phyloP scores from a whole-genome alignment of 2,888 invertebrate species.

The Nemurella pictetii region DNA sequence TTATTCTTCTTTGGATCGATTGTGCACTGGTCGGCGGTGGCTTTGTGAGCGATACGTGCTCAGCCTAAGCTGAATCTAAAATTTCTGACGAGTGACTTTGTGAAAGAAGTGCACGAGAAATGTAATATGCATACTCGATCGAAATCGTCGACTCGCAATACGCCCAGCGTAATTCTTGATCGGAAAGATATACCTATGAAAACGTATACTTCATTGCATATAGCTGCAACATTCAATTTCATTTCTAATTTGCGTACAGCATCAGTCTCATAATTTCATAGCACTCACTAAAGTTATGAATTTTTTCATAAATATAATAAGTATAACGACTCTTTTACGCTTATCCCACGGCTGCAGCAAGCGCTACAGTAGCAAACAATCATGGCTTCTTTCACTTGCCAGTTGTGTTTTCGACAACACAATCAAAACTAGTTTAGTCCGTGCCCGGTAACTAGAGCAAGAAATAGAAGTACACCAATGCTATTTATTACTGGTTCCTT shows the following conservation, averaged over 20 bases:
- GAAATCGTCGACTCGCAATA: not conserved
- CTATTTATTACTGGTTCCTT: not conserved
- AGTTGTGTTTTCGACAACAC: not conserved
- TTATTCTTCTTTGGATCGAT: not conserved
- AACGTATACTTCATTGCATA: too few species aligned
- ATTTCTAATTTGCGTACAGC: not conserved
- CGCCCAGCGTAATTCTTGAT: not conserved
- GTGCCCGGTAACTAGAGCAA: conserved; percentile 16
- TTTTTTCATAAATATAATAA: not conserved
- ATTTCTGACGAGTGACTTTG: not conserved
- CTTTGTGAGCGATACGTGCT: not conserved
- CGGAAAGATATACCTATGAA: not conserved
- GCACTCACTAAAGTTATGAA: too few species aligned
- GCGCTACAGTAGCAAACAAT: not conserved
- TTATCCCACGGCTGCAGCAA: not conserved
- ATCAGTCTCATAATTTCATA: not conserved
- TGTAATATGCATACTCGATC: not conserved
- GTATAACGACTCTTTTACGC: not conserved
- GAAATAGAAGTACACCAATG: not conserved
- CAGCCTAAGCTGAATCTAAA: not conserved
- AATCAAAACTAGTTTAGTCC: conserved; percentile 11
- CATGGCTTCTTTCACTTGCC: conserved; percentile 13
- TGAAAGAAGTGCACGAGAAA: not conserved
- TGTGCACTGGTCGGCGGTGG: not conserved
- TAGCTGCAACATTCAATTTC: not conserved